phyloP scores from a whole-genome alignment of 2,888 invertebrate species.

The Oscheius myriophilus region DNA sequence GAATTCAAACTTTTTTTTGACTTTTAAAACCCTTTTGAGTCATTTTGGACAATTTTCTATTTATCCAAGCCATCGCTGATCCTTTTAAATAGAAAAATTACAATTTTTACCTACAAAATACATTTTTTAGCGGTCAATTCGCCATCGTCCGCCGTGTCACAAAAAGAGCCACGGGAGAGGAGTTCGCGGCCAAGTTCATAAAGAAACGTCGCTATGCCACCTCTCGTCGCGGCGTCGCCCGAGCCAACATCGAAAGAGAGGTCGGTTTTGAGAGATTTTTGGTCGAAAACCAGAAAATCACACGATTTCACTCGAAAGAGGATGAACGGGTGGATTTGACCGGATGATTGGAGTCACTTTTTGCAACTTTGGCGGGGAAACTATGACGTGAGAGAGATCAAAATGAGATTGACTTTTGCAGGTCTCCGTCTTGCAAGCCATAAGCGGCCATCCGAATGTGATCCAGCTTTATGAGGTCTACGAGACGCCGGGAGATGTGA shows the following conservation, averaged over 20 bases:
- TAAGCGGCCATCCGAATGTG: conserved; percentile 78
- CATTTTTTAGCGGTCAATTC: conserved; percentile 77
- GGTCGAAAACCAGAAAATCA: not conserved
- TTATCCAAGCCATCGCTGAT: too few species aligned
- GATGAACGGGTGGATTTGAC: not conserved
- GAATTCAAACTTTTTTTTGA: too few species aligned
- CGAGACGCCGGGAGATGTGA: conserved; percentile 77
- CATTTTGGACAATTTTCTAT: too few species aligned
- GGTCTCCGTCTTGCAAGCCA: conserved; percentile 74
- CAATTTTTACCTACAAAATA: too few species aligned
- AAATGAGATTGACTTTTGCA: conserved; percentile 5
- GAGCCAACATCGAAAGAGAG: conserved; percentile 77
- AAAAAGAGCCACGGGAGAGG: conserved; percentile 74
- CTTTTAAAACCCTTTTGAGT: too few species aligned
- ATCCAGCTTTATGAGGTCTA: conserved; percentile 78
- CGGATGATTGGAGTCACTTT: too few species aligned
- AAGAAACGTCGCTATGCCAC: conserved; percentile 74
- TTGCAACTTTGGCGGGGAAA: too few species aligned
- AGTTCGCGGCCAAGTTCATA: conserved; percentile 79
- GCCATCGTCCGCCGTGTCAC: conserved; percentile 77
- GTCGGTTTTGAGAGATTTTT: conserved; percentile 36
- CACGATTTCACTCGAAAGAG: not conserved
- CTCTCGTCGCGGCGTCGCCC: conserved; percentile 75
- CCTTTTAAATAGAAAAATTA: not conserved
- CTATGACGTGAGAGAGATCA: not conserved